Base-by-base conservation (phyloP, 2,888 invertebrate species). In the Hemithea aestivaria region DNA sequence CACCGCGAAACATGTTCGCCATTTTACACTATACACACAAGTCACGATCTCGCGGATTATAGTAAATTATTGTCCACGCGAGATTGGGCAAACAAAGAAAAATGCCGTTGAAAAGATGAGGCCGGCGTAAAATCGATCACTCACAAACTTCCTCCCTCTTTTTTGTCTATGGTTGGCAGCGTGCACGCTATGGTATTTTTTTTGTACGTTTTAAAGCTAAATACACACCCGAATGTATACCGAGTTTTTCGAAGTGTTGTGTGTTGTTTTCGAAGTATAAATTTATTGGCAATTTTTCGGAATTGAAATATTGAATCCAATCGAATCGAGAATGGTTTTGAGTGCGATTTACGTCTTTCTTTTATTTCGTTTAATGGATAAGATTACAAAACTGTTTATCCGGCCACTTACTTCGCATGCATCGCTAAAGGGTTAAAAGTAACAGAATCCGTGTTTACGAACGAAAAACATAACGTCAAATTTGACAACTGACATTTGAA, bases 1-100 rank as follows among this genome's bases (percentile, higher is more conserved):
- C 92, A 82, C 89, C 90, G 89, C 91, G 91, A 89, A 90, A 91
- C 87, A 83, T 88, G 83, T 90, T 90, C 90, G 92, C 92, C 92
- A 92, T 92, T 90, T 89, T 91, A 81, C 58, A 37, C 45, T 90
- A 89, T 91, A 81, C 58, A 37, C 45, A 58, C 63, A 53, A 60
- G 53, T 59, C 66, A 56, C 67, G 59, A 57, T 56, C 63, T 69
- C 68, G 56, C 70, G 68, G 61, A 56, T 69, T 58, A 16, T 54
- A 65, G 57, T 34, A 31, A 49, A 75, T 60, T 63, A 61, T 70
- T 71, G 63, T 73, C 66, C 75, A 78, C 79, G 60, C 73, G 73
- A 77, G 80, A 69, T 73, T 73, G 65, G 73, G 72, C 81, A 85
- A 87, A 87, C 87, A 87, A 87, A 87, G 87, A 84, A 76, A 81